These are phyloP conservation scores for rat (Rattus norvegicus) DNA, from an alignment of 2,113 vertebrate genomes.

Conservation along the genomic window DNA sequence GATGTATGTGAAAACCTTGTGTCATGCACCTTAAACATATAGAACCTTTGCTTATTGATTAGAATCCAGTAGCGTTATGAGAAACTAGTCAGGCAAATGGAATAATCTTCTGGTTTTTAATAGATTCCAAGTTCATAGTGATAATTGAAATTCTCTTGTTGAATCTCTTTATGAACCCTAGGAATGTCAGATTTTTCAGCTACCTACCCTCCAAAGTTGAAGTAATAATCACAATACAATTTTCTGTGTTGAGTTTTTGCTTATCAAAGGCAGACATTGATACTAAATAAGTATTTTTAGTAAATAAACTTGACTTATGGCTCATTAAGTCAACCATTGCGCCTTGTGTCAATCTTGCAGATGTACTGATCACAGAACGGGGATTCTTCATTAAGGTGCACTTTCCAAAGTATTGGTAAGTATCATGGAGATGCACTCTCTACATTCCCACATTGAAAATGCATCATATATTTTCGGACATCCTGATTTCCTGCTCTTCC, in stretches of 20 bases:
- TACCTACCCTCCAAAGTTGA: neutral
- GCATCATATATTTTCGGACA: conserved; percentile 28
- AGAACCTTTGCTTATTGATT: neutral
- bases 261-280: conserved; percentile 23
- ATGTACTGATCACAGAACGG: neutral
- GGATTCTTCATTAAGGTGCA: neutral
- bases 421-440: neutral
- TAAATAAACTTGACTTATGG: conserved; percentile 15
- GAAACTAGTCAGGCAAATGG: neutral
- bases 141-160: neutral
- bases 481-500: conserved; percentile 49
- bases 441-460: neutral
- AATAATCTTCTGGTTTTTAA: neutral
- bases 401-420: neutral
- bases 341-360: neutral
- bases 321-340: conserved; percentile 35
- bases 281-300: conserved; percentile 33
- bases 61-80: neutral
- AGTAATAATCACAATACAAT: neutral
- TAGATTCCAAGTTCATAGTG: neutral
- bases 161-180: neutral
- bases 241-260: neutral
- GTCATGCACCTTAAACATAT: neutral
- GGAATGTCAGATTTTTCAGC: neutral
- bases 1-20: neutral